Conservation (phyloP, 2,797 vertebrate species). For the Rousettus madagascariensis region DNA sequence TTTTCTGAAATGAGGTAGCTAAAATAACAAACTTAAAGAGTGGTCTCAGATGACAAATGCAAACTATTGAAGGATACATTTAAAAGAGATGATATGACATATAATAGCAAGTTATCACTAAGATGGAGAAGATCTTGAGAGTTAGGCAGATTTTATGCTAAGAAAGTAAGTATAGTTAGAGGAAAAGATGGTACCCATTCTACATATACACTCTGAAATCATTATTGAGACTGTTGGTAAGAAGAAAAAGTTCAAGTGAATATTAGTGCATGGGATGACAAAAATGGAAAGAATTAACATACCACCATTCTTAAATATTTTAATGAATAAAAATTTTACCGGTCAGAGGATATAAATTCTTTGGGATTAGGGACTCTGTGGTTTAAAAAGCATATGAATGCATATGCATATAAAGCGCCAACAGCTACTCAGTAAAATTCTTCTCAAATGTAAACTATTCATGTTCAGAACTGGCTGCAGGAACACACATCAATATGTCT, state of each 20-base stretch:
- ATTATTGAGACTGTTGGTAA: neutral
- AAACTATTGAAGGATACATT: conserved; percentile 18
- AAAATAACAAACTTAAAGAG: conserved; percentile 32
- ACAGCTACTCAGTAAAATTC: neutral
- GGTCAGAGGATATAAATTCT: neutral
- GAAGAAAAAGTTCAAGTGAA: conserved; percentile 44
- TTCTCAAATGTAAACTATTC: conserved; percentile 15
- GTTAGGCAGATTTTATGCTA: conserved; percentile 9
- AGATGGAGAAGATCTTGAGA: conserved; percentile 14
- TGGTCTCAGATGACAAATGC: conserved; percentile 34
- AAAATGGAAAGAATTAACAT: neutral
- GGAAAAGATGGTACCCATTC: neutral
- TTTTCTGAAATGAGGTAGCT: neutral
- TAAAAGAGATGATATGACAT: conserved; percentile 40
- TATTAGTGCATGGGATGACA: neutral
- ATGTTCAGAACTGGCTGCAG: neutral
- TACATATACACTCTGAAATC: neutral
- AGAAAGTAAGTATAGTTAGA: conserved; percentile 44
- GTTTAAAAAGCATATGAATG: neutral
- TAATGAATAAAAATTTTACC: conserved; percentile 31
- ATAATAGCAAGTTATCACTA: conserved; percentile 46
- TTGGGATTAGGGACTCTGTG: neutral
- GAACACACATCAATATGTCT: neutral
- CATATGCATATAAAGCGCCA: neutral
- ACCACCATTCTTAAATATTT: conserved; percentile 50